Evolutionary conservation across 1,140 invertebrate genomes (phyloP).

Genomic region (Pristionchus pacificus): DNA sequence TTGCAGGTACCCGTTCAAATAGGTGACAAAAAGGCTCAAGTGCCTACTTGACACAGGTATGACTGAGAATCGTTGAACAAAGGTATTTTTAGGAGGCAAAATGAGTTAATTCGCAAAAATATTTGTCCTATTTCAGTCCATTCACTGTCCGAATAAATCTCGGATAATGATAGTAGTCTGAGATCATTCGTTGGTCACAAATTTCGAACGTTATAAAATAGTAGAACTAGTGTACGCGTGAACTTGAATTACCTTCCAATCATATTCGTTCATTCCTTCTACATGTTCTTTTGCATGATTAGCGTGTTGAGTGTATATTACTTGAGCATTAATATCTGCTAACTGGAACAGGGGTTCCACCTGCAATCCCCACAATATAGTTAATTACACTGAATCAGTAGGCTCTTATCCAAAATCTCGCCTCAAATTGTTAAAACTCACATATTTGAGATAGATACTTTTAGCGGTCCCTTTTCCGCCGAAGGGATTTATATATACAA

Average conservation of each 20-base stretch:
- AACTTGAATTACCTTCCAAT: background rate
- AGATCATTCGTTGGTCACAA: too few species aligned
- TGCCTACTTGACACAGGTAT: too few species aligned
- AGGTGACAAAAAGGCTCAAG: too few species aligned
- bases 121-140: background rate
- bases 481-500: conserved; percentile 80
- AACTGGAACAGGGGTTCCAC: conserved; percentile 59
- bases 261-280: background rate
- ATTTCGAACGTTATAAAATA: background rate
- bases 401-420: too few species aligned
- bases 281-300: background rate
- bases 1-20: too few species aligned
- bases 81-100: too few species aligned
- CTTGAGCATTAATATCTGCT: conserved; percentile 6
- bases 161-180: background rate
- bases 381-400: too few species aligned
- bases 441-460: conserved; percentile 68
- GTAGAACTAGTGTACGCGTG: background rate
- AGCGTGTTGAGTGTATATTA: background rate
- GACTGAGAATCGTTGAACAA: too few species aligned
- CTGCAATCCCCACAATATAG: conserved; percentile 57
- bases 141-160: background rate
- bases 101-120: background rate
- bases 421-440: background rate
- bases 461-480: conserved; percentile 74